A percentile compares a stretch with the other conserved stretches of the same genome.
phyloP scores from a whole-genome alignment of 2,797 vertebrate genomes.

The Chiroxiphia lanceolata region DNA sequence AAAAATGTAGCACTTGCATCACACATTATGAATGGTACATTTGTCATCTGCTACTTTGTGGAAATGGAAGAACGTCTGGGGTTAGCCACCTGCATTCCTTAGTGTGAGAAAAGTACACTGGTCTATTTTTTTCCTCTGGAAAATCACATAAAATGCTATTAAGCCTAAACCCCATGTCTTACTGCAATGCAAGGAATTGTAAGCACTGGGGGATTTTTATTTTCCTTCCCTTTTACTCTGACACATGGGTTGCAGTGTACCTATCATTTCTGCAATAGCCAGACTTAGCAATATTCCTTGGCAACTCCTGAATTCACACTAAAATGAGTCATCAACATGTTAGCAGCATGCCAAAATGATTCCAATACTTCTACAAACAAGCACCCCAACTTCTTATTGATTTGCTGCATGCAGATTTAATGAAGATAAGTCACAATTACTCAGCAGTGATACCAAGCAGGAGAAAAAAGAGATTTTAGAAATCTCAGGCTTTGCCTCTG shows the following conservation, averaged over 20 bases:
- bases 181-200: background rate
- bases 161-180: background rate
- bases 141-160: background rate
- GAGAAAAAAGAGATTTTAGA: background rate
- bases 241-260: background rate
- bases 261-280: slow-evolving; percentile 10
- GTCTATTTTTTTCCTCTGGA: background rate
- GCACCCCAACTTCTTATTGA: slow-evolving; percentile 53
- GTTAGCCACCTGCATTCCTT: background rate
- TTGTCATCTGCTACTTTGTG: background rate
- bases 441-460: background rate
- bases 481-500: background rate
- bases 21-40: background rate
- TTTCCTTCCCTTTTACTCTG: slow-evolving; percentile 12
- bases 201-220: background rate
- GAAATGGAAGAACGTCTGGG: background rate
- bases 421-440: slow-evolving; percentile 52
- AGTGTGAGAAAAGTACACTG: background rate
- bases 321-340: slow-evolving; percentile 42
- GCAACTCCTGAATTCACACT: background rate
- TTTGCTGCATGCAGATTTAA: slow-evolving; percentile 55
- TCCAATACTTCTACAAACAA: slow-evolving; percentile 15
- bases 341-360: slow-evolving; percentile 28
- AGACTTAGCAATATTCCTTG: slow-evolving; percentile 20
- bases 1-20: background rate